Evolutionary conservation across 2,797 vertebrate species (phyloP), one percentile per base, ranked within the genome.

Genomic region (Meriones psammophilus): DNA sequence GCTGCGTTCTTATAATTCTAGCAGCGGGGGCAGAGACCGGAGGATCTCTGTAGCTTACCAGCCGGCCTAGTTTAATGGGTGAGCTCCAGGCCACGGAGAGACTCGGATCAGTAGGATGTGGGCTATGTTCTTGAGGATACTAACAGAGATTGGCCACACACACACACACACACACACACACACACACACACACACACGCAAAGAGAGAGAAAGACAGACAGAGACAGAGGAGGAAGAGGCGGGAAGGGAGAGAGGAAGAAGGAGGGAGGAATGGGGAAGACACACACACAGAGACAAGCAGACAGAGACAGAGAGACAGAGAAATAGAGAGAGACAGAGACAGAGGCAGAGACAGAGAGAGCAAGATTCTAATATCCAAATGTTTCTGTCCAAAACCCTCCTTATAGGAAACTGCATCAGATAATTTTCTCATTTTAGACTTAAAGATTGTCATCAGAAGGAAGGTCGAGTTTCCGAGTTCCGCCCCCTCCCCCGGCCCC

Each of bases 371-470:
- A 71, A 87, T 36, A 56, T 4, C 62, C 42, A 94, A 94, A 60
- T 84, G 58, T n/a, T 54, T 46, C 39, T 95, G n/a, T 54, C 85
- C 46, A 60, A n/a, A 77, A 58, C 15, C 17, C 13, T 89, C 68
- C 56, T 88, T 89, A 89, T 10, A 91, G 88, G 78, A 93, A 96
- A 79, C 14, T 71, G 12, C 73, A 60, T 56, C 46, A 18, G 77
- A 30, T 81, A 78, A 86, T 54, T 96, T 78, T 91, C 39, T 88
- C 33, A 73, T 97, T 93, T 80, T 33, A 78, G 26, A 93, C 14
- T n/a, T 74, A 64, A 94, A 88, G 36, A 94, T 90, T 74, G 69
- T 74, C 66, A 81, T 93, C 22, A 77, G 79, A 94, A 95, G 39
- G 73, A 46, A 46, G 42, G 39, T 46, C 5, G 2, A 14, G 39